Evolutionary conservation across 2,888 invertebrate species (phyloP).

Genomic region (Chironomus tentans): DNA sequence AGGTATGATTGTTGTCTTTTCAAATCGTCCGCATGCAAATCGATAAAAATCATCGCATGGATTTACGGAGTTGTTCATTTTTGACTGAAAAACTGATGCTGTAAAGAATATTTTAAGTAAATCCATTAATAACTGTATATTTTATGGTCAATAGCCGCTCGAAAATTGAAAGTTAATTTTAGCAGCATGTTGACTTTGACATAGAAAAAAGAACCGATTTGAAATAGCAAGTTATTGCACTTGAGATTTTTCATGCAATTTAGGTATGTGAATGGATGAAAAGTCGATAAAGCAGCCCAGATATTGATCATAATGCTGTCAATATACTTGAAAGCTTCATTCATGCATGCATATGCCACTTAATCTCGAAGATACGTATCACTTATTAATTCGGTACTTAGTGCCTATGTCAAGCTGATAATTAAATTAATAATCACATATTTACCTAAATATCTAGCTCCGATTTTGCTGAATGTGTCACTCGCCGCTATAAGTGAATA

Average conservation of each 20-base stretch:
- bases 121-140: neutral
- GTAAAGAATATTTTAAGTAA: neutral
- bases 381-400: neutral
- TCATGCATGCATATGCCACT: too few species aligned
- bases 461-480: constrained; percentile 22
- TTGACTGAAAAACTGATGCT: constrained; percentile 18
- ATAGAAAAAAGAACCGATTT: constrained; percentile 16
- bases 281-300: too few species aligned
- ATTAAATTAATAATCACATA: neutral
- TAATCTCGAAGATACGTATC: neutral
- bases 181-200: constrained; percentile 18
- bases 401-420: too few species aligned
- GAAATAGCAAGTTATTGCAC: neutral
- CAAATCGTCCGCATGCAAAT: constrained; percentile 23
- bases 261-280: too few species aligned
- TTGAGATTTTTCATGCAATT: neutral
- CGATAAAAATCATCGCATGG: constrained; percentile 25
- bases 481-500: neutral
- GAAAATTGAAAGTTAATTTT: neutral
- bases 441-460: constrained; percentile 22
- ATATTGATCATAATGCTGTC: too few species aligned
- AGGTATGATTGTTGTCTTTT: constrained; percentile 16
- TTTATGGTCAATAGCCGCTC: neutral
- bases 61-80: constrained; percentile 13
- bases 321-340: too few species aligned